Conservation (phyloP, 2,888 invertebrate genomes). For the Athrips mouffetella region DNA sequence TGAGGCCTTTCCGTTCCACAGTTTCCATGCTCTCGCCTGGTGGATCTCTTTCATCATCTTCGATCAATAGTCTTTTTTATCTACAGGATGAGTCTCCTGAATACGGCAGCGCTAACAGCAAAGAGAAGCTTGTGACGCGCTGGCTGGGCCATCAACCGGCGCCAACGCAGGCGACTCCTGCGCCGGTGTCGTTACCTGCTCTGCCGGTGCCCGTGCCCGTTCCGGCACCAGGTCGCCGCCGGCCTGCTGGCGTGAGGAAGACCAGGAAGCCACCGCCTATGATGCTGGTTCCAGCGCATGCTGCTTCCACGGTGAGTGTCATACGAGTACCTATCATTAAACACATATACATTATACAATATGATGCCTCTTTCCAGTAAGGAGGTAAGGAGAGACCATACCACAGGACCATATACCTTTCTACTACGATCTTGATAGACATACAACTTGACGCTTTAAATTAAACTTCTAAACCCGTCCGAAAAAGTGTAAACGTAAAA, state of each 20-base stretch:
- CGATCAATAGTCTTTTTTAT: background rate
- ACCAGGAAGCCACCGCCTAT: conserved; percentile 53
- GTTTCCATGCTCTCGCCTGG: too few species aligned
- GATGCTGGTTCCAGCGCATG: conserved; percentile 63
- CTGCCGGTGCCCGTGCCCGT: conserved; percentile 23
- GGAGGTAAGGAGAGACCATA: too few species aligned
- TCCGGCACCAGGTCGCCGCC: conserved; percentile 21
- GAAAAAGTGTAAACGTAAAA: too few species aligned
- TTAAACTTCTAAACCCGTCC: too few species aligned
- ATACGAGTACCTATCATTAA: too few species aligned
- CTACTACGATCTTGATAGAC: too few species aligned
- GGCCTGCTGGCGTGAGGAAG: conserved; percentile 27
- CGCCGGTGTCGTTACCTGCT: conserved; percentile 26
- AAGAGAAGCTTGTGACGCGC: conserved; percentile 75
- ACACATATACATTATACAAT: too few species aligned
- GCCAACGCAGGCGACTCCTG: conserved; percentile 23
- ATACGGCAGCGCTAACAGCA: conserved; percentile 71
- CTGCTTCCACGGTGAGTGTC: conserved; percentile 65
- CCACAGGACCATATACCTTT: too few species aligned
- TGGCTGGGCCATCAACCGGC: conserved; percentile 70
- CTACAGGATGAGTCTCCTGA: conserved; percentile 48
- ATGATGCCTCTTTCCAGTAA: too few species aligned
- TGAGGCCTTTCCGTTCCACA: too few species aligned
- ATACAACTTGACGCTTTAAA: too few species aligned
- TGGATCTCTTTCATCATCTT: background rate